These are phyloP conservation scores for Merops nubicus DNA, from an alignment of 2,113 vertebrate species.

Conservation along the genomic window DNA sequence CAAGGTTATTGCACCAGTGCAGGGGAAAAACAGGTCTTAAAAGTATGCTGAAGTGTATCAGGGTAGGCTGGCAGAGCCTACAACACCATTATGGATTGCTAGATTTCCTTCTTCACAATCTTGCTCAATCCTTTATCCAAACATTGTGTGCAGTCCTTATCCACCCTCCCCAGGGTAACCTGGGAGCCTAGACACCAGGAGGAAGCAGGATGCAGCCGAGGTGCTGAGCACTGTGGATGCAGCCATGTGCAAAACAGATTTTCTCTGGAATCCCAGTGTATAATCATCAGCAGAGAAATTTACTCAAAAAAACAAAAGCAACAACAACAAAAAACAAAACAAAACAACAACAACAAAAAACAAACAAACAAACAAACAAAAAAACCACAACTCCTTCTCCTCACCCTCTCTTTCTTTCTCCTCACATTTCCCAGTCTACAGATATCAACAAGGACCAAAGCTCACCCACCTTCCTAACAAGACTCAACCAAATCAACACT, in stretches of 20 bases:
- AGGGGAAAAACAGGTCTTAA: background rate
- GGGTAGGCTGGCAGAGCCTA: background rate
- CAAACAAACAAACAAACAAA: too few species aligned
- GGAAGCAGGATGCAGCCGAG: background rate
- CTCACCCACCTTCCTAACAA: background rate
- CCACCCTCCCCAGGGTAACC: background rate
- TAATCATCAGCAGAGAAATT: background rate
- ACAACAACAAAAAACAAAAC: too few species aligned
- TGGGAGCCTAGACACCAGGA: background rate
- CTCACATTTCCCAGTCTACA: background rate
- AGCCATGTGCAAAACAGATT: background rate
- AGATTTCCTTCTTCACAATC: background rate
- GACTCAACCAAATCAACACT: background rate
- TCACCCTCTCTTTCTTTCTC: fast-evolving
- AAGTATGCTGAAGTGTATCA: background rate
- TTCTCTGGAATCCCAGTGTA: background rate
- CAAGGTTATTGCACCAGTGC: background rate
- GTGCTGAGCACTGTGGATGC: background rate
- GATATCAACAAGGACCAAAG: background rate
- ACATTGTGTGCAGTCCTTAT: background rate
- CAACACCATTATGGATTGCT: background rate
- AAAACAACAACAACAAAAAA: too few species aligned
- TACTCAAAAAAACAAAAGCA: background rate
- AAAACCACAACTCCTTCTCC: background rate
- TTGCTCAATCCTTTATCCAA: background rate